Conservation (phyloP, 2,888 invertebrate species). For the Anagyrus pseudococci region DNA sequence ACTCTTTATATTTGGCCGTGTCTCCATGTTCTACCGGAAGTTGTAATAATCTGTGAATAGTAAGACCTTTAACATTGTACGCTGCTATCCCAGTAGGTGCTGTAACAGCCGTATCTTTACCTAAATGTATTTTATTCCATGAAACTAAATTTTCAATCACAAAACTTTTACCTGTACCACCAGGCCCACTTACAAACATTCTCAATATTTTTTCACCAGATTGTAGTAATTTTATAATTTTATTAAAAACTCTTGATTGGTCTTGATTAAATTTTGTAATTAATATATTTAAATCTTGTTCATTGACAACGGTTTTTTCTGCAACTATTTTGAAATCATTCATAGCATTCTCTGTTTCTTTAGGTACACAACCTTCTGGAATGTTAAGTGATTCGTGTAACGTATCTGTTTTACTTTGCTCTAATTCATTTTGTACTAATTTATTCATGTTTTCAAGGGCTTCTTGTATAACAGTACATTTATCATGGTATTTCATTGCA, state of each 20-base stretch:
- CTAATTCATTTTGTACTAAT: not conserved
- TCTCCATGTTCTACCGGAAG: conserved; percentile 49
- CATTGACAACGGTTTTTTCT: not conserved
- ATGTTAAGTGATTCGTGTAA: not conserved
- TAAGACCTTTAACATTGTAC: conserved; percentile 41
- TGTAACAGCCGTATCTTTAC: conserved; percentile 46
- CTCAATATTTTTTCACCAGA: not conserved
- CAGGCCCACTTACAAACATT: not conserved
- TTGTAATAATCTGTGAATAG: conserved; percentile 49
- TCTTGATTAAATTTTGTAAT: conserved; percentile 11
- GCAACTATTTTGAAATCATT: conserved; percentile 12
- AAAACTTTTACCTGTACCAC: conserved; percentile 27
- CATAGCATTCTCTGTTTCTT: conserved; percentile 13
- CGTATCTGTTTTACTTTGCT: not conserved
- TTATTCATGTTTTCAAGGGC: conserved; percentile 8
- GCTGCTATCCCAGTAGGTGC: conserved; percentile 53
- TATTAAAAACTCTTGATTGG: conserved; percentile 10
- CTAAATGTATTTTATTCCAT: conserved; percentile 43
- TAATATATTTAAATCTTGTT: not conserved
- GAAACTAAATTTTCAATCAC: conserved; percentile 47
- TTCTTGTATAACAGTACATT: not conserved
- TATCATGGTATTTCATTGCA: conserved; percentile 17
- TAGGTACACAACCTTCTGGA: conserved; percentile 16
- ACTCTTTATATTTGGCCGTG: conserved; percentile 45
- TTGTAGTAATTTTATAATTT: not conserved